phyloP scores from a whole-genome alignment of 2,113 vertebrate genomes.

The Caloenas nicobarica region DNA sequence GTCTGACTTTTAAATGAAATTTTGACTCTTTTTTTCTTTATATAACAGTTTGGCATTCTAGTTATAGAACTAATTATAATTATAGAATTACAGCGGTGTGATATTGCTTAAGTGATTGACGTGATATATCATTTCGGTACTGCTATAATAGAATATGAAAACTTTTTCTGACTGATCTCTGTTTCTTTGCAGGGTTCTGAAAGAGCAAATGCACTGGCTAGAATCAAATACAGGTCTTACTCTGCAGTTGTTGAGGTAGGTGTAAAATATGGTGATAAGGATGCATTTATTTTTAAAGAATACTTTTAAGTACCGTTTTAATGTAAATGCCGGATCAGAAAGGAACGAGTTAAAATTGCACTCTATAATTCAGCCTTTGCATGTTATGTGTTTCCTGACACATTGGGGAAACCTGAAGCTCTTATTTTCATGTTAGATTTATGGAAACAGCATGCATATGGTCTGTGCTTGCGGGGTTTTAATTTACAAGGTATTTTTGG shows the following conservation, averaged over 20 bases:
- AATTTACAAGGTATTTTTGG: neutral
- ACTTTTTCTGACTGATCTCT: neutral
- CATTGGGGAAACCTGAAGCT: neutral
- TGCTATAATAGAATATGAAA: neutral
- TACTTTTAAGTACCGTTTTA: neutral
- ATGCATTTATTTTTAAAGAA: neutral
- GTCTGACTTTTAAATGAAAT: neutral
- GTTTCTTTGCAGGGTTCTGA: slow-evolving; percentile 78
- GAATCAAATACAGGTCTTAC: slow-evolving; percentile 89
- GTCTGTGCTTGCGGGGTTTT: neutral
- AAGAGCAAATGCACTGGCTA: slow-evolving; percentile 82
- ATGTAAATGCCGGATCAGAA: neutral
- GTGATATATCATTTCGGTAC: neutral
- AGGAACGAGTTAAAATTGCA: neutral
- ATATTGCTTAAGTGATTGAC: neutral
- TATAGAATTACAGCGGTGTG: neutral
- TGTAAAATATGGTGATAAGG: neutral
- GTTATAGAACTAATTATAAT: neutral
- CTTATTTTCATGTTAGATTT: neutral
- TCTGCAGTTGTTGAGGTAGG: slow-evolving; percentile 82
- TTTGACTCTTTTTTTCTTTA: neutral
- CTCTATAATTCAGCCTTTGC: neutral
- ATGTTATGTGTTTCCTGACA: neutral
- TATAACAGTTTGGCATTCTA: neutral
- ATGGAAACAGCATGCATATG: neutral